Conservation (phyloP, 2,888 invertebrate genomes). For the Aporophyla nigra region DNA sequence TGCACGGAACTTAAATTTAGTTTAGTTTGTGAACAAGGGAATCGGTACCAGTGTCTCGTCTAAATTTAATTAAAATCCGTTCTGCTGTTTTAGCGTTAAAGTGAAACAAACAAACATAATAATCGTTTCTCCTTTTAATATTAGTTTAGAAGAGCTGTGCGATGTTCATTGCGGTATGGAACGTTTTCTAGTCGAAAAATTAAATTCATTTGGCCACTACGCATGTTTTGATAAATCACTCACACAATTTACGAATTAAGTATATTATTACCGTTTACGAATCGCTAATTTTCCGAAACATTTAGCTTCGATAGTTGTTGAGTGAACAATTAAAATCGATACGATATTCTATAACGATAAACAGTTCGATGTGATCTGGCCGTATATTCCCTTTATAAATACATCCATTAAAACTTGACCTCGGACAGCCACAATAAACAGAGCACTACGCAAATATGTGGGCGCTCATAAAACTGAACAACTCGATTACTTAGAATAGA, state of each 20-base stretch:
- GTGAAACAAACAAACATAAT: background rate
- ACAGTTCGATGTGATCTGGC: slow-evolving; percentile 40
- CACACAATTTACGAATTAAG: too few species aligned
- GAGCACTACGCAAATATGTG: slow-evolving; percentile 44
- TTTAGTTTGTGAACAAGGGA: too few species aligned
- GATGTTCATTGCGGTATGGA: too few species aligned
- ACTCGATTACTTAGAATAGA: slow-evolving; percentile 59
- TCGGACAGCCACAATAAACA: slow-evolving; percentile 56
- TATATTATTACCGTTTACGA: slow-evolving; percentile 6
- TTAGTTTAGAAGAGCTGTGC: background rate
- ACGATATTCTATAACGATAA: slow-evolving; percentile 26
- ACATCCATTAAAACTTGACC: slow-evolving; percentile 57
- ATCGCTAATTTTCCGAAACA: slow-evolving; percentile 26
- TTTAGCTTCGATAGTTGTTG: slow-evolving; percentile 11
- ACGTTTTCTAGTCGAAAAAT: background rate
- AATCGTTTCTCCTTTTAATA: background rate
- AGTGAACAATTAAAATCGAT: slow-evolving; percentile 28
- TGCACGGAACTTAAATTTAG: too few species aligned
- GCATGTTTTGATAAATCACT: background rate
- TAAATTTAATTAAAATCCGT: background rate
- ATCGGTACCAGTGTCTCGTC: too few species aligned
- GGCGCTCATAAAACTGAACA: slow-evolving; percentile 57
- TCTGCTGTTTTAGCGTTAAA: background rate
- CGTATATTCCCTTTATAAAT: slow-evolving; percentile 46
- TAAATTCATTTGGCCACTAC: background rate